Evolutionary conservation across 2,113 vertebrate species (phyloP).

Genomic region (Ibidorhyncha struthersii): DNA sequence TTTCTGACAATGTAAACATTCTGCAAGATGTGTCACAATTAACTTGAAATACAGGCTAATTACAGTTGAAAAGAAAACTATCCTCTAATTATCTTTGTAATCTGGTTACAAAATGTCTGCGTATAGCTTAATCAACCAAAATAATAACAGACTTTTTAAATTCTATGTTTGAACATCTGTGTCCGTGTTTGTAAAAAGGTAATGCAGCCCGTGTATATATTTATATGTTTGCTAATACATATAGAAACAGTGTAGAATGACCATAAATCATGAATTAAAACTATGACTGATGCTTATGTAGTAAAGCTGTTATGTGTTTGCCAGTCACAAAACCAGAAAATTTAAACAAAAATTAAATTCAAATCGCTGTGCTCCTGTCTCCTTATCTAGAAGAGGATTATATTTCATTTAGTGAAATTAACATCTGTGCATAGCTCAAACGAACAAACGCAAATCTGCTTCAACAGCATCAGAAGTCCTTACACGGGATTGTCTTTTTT

Average conservation of each 20-base stretch:
- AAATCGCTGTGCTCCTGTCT: neutral
- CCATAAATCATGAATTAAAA: neutral
- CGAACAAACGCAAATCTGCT: neutral
- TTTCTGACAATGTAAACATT: neutral
- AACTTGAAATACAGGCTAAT: conserved; percentile 35
- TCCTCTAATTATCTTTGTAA: conserved; percentile 31
- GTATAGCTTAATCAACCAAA: neutral
- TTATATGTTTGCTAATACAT: neutral
- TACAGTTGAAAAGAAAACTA: conserved; percentile 38
- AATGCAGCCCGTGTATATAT: neutral
- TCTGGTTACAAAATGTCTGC: neutral
- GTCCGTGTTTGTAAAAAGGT: neutral
- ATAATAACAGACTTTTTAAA: neutral
- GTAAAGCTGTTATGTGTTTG: neutral
- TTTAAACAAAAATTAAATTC: neutral
- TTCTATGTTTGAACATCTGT: neutral
- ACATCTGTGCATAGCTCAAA: neutral
- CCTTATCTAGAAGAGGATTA: neutral
- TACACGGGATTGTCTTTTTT: neutral
- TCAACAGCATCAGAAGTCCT: neutral
- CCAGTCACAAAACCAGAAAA: neutral
- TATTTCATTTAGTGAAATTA: neutral
- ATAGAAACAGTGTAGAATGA: neutral
- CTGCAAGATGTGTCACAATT: neutral
- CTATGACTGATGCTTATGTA: neutral